These are phyloP conservation scores for Heteropelma amictum DNA, from an alignment of 2,888 invertebrate species.

Conservation along the genomic window DNA sequence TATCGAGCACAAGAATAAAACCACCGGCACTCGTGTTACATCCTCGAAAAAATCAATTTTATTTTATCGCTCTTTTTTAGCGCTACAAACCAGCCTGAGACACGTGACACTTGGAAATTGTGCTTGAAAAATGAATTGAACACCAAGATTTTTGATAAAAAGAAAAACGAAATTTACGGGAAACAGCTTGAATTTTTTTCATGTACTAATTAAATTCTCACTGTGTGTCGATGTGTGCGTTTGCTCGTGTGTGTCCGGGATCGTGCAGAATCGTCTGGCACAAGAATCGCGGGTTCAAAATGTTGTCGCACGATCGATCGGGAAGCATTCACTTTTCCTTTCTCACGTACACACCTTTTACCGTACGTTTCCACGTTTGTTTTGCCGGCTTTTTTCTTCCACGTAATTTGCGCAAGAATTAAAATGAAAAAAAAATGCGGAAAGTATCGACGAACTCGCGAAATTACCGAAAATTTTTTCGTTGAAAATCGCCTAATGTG, in stretches of 20 bases:
- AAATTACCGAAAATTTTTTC: neutral
- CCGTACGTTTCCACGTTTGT: neutral
- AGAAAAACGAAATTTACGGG: no score
- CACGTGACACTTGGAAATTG: neutral
- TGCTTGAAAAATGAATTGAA: neutral
- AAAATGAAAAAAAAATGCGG: neutral
- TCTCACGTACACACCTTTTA: neutral
- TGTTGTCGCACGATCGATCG: slow-evolving; percentile 22
- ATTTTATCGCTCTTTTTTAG: no score
- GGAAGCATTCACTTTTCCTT: slow-evolving; percentile 47
- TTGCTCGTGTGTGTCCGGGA: no score
- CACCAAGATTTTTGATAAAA: no score
- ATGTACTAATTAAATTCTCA: neutral
- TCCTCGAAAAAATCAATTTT: no score
- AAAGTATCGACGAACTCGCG: neutral
- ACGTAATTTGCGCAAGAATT: neutral
- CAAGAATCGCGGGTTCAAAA: slow-evolving; percentile 18
- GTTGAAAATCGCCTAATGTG: no score
- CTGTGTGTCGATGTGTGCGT: no score
- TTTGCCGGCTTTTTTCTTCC: neutral
- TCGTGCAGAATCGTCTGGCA: neutral
- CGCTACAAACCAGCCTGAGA: no score
- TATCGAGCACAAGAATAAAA: no score
- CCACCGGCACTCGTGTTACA: no score
- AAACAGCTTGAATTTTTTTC: neutral